A percentile compares a stretch with the other conserved stretches of the same genome.
Conservation (phyloP, 2,113 vertebrate genomes). For the Melanostigma gelatinosum region DNA sequence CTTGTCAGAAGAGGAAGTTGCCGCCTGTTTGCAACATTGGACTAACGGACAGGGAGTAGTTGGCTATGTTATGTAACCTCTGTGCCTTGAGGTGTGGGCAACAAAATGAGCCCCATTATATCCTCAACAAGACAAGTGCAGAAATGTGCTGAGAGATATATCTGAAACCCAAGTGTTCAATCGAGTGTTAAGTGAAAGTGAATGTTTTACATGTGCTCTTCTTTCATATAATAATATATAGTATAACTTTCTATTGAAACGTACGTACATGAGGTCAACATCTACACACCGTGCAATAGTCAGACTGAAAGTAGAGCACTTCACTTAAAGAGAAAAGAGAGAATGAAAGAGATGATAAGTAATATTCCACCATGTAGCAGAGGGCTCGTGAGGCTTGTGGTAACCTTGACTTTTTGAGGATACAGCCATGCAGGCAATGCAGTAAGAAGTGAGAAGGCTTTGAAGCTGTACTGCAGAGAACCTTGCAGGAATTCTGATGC, state of each 20-base stretch:
- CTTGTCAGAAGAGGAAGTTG: neutral
- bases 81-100: conserved; percentile 15
- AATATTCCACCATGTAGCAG: conserved; percentile 20
- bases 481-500: conserved; percentile 89
- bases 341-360: neutral
- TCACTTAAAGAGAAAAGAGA: conserved; percentile 22
- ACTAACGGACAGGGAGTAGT: neutral
- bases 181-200: conserved; percentile 2
- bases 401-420: conserved; percentile 84
- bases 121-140: conserved; percentile 3
- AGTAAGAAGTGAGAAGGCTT: conserved; percentile 72
- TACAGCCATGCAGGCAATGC: conserved; percentile 79
- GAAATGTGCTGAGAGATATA: conserved; percentile 7
- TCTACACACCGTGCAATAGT: neutral
- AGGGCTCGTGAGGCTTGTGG: conserved; percentile 49
- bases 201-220: neutral
- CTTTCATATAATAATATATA: neutral
- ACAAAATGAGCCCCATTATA: conserved; percentile 9
- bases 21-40: neutral
- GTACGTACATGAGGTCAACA: neutral
- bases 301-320: neutral
- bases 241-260: neutral
- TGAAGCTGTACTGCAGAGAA: conserved; percentile 87
- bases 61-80: conserved; percentile 7
- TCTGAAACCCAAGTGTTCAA: conserved; percentile 9